Evolutionary conservation across 2,113 vertebrate genomes (phyloP).

Genomic region (Theropithecus gelada): DNA sequence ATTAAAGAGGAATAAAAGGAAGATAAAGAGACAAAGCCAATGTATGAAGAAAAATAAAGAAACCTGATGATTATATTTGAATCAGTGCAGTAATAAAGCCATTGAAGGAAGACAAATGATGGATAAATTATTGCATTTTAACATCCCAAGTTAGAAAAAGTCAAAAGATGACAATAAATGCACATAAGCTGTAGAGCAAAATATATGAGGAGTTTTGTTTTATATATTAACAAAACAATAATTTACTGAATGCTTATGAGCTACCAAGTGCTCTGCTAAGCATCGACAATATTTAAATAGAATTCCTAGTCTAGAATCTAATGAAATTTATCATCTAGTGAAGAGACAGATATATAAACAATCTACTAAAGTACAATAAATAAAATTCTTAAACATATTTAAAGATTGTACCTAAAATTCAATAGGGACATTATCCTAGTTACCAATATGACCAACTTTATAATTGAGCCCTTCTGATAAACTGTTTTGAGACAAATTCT

Average conservation of each 20-base stretch:
- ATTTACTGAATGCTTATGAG: background rate
- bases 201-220: background rate
- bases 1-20: slow-evolving; percentile 75
- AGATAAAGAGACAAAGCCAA: slow-evolving; percentile 54
- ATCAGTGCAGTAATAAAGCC: slow-evolving; percentile 60
- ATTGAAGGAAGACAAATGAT: slow-evolving; percentile 71
- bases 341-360: background rate
- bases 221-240: background rate
- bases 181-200: background rate
- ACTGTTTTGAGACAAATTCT: background rate
- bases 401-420: background rate
- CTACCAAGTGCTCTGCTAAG: background rate
- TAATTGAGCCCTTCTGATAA: background rate
- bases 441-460: background rate
- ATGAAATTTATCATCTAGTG: background rate
- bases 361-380: background rate
- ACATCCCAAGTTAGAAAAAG: background rate
- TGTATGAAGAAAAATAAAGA: slow-evolving; percentile 74
- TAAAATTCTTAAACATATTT: background rate
- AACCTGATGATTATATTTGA: slow-evolving; percentile 74
- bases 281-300: background rate
- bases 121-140: slow-evolving; percentile 63
- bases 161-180: background rate
- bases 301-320: background rate
- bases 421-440: background rate